Evolutionary conservation across 2,888 invertebrate genomes (phyloP), one percentile per base, ranked within the genome.

Genomic region (Mactromeris polynyma): DNA sequence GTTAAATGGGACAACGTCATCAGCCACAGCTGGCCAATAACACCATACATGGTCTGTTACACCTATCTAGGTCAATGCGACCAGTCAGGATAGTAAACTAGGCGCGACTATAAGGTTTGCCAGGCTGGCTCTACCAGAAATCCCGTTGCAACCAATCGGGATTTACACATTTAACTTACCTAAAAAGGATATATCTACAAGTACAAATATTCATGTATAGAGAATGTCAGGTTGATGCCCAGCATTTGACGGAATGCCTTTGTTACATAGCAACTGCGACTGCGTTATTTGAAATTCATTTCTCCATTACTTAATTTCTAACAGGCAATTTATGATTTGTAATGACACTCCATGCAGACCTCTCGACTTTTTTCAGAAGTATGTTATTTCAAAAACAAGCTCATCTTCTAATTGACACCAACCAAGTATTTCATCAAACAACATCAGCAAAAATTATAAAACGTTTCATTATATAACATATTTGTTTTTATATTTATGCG

Each of bases 171-270:
- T 36, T 33, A 73, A 73, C 73, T 73, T 73, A 73, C 73, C 73
- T 14, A 73, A 73, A 73, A 73, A 33, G 6, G 73, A 33, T 73
- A 36, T 73, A 33, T 73, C 73, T 73, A 73, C 73, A 73, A 73
- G 31, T 19, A 33, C 36, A 73, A 73, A 73, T 73, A 36, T 33
- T 73, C 17, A 36, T 36, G 2, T 36, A 73, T 33, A 73, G 9
- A 36, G 19, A 36, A 73, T 36, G 26, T 33, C 33, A 11, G 36
- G 73, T 19, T 19, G 36, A 54, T 3, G 54, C 58, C 7, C 4
- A n/a, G 21, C 26, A 26, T 54, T 54, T 6, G 19, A 3, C 17
- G 3, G 7, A 21, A 21, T 21, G 54, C 17, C 17, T n/a, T n/a
- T n/a, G n/a, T 54, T 3, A 54, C 17, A 54, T 11, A 21, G 54